Percentiles rank a stretch among this genome's conserved stretches.
These are phyloP conservation scores for Paramormyrops hopkinsi DNA, from an alignment of 2,797 vertebrate species.

Conservation along the genomic window DNA sequence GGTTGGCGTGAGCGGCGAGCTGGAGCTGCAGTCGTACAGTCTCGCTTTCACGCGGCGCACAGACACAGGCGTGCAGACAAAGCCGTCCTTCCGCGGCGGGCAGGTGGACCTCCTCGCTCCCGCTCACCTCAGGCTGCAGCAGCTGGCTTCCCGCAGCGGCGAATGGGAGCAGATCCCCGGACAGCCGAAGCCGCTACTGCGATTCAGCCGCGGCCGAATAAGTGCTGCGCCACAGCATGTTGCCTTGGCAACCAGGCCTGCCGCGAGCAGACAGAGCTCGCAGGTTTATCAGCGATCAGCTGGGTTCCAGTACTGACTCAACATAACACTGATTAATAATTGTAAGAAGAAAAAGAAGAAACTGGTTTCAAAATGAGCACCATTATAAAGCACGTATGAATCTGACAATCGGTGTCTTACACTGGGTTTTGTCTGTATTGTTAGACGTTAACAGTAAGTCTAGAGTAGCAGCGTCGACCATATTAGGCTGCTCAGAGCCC, in stretches of 20 bases:
- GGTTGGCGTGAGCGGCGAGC: conserved; percentile 31
- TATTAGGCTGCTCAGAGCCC: not conserved
- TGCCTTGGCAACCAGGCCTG: conserved; percentile 91
- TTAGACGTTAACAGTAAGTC: not conserved
- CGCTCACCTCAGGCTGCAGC: conserved; percentile 25
- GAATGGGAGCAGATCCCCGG: conserved; percentile 42
- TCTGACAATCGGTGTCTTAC: not conserved
- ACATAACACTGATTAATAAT: conserved; percentile 24
- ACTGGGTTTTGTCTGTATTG: not conserved
- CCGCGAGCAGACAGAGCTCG: conserved; percentile 49
- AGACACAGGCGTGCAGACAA: conserved; percentile 43
- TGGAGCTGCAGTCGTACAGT: conserved; percentile 44
- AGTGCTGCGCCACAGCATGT: conserved; percentile 90
- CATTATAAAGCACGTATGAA: not conserved
- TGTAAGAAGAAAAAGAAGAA: not conserved
- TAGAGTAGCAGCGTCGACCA: not conserved
- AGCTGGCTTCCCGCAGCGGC: conserved; percentile 41
- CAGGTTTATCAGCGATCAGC: conserved; percentile 52
- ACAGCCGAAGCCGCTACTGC: conserved; percentile 62
- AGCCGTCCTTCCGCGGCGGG: conserved; percentile 35
- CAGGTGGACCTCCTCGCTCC: not conserved
- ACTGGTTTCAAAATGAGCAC: not conserved
- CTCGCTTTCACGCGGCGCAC: conserved; percentile 38
- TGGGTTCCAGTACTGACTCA: conserved; percentile 49
- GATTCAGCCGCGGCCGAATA: conserved; percentile 75